Conservation (phyloP, 2,113 vertebrate species). For the Chiloscyllium plagiosum region DNA sequence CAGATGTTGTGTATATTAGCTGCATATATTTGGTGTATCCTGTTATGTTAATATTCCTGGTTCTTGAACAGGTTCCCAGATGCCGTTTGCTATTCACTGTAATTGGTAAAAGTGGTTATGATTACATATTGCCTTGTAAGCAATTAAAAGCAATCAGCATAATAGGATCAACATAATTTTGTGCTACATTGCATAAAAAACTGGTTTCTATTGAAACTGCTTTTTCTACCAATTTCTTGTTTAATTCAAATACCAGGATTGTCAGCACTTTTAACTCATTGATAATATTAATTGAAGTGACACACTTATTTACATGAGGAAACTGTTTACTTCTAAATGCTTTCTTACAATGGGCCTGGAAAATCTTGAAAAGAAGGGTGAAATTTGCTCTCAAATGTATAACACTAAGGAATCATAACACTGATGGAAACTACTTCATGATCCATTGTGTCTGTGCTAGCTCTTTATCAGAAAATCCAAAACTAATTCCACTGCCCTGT, state of each 20-base stretch:
- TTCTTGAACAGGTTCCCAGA: slow-evolving; percentile 29
- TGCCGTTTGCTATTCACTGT: slow-evolving; percentile 28
- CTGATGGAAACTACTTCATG: neutral
- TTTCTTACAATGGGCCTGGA: neutral
- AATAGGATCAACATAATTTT: slow-evolving; percentile 31
- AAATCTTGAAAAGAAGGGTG: neutral
- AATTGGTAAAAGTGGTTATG: slow-evolving; percentile 32
- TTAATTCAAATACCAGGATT: neutral
- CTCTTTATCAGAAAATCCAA: neutral
- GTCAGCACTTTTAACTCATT: neutral
- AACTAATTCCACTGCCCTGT: neutral
- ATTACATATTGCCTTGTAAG: slow-evolving; percentile 29
- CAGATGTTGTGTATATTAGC: slow-evolving; percentile 33
- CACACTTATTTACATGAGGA: neutral
- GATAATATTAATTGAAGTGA: neutral
- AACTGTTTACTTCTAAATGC: neutral
- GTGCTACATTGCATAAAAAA: neutral
- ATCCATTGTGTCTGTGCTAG: neutral
- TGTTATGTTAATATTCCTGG: slow-evolving; percentile 19
- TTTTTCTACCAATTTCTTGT: neutral
- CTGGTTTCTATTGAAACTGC: slow-evolving; percentile 3
- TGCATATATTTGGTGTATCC: slow-evolving; percentile 28
- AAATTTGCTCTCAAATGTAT: neutral
- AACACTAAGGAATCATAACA: neutral
- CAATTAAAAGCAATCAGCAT: slow-evolving; percentile 32